A percentile compares a stretch with the other conserved stretches of the same genome.
Evolutionary conservation across 1,140 invertebrate genomes (phyloP).

Genomic region (Potamilus streckersoni): DNA sequence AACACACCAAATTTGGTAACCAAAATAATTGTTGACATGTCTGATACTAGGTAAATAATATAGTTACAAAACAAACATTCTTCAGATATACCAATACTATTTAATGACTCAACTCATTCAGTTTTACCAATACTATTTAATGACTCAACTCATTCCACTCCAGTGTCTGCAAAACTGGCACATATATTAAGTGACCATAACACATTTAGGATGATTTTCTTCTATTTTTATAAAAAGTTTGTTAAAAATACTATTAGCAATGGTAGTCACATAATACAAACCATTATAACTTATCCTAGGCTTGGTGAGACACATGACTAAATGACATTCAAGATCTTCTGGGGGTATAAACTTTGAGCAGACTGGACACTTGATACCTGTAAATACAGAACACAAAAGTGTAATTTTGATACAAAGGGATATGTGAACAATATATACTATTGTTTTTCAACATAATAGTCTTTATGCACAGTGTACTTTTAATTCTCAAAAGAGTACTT

Average conservation of each 20-base stretch:
- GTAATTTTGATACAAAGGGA: no score
- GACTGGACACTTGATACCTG: slow-evolving; percentile 83
- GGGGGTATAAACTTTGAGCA: slow-evolving; percentile 98
- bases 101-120: not conserved
- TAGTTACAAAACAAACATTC: no score
- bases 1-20: no score
- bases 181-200: not conserved
- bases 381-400: slow-evolving; percentile 33
- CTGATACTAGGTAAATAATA: no score
- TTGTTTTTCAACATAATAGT: no score
- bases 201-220: not conserved
- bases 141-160: not conserved
- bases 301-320: slow-evolving; percentile 99
- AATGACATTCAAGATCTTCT: slow-evolving; percentile 98
- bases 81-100: no score
- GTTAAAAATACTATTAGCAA: not conserved
- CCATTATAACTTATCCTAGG: slow-evolving; percentile 98
- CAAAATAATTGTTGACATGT: no score
- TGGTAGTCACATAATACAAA: slow-evolving; percentile 68
- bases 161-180: not conserved
- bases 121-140: no score
- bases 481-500: no score
- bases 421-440: no score
- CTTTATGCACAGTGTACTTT: no score
- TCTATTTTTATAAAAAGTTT: not conserved